Evolutionary conservation across 2,113 vertebrate species (phyloP).

Genomic region (Boulengeromyrus knoepffleri): DNA sequence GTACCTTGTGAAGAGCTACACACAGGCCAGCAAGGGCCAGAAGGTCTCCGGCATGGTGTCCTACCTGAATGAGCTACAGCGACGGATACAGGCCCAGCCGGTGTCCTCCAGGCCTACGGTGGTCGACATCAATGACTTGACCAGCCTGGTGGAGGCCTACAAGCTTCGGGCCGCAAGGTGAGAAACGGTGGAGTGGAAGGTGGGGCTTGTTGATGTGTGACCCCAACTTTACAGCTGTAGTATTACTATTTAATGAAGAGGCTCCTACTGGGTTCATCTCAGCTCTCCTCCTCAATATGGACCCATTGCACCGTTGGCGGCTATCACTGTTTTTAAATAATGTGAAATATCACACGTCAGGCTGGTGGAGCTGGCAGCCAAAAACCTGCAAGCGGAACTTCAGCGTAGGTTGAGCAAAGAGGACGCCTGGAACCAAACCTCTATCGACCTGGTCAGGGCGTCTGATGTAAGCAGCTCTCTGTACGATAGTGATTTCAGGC

Average conservation of each 20-base stretch:
- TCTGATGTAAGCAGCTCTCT: slow-evolving; percentile 70
- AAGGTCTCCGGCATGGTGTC: slow-evolving; percentile 77
- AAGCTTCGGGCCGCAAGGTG: slow-evolving; percentile 80
- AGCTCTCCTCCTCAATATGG: not conserved
- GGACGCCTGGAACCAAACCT: slow-evolving; percentile 88
- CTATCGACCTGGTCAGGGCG: slow-evolving; percentile 85
- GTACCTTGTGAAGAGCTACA: slow-evolving; percentile 87
- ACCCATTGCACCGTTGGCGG: not conserved
- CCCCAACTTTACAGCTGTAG: not conserved
- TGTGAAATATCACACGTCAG: slow-evolving; percentile 46
- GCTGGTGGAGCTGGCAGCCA: slow-evolving; percentile 79
- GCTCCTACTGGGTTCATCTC: not conserved
- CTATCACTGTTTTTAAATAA: too few species aligned
- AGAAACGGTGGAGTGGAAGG: slow-evolving; percentile 29
- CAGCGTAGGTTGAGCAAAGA: slow-evolving; percentile 72
- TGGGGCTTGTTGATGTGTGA: not conserved
- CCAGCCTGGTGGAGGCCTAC: slow-evolving; percentile 76
- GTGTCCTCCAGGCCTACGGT: slow-evolving; percentile 62
- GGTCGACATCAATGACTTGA: slow-evolving; percentile 66
- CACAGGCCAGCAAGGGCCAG: slow-evolving; percentile 73
- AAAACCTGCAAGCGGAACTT: slow-evolving; percentile 76
- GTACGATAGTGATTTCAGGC: not conserved
- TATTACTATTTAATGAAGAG: not conserved
- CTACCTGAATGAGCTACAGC: slow-evolving; percentile 77
- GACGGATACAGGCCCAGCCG: slow-evolving; percentile 72